Base-by-base conservation (phyloP, 2,797 vertebrate species). In the Thaleichthys pacificus region DNA sequence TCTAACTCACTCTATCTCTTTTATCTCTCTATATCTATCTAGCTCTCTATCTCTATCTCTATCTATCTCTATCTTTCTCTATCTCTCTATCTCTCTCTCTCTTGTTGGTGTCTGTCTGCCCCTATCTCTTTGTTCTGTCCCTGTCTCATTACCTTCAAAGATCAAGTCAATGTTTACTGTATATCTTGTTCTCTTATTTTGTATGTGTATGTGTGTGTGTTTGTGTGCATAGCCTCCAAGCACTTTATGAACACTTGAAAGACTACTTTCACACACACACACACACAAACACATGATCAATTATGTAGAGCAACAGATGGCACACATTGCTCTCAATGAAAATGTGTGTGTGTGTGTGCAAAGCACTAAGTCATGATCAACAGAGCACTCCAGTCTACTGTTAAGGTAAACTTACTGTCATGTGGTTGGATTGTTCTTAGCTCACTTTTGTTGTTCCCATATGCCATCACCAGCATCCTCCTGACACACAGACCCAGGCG, bases 401-500 rank as follows among this genome's bases (percentile, higher is more conserved):
- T 35, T 4, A 12, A 74, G 74, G 71, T n/a, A 22, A 14, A 22
- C 61, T 12, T 77, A 73, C 80, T 73, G 78, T 82, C 77, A 82
- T 12, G 71, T 82, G 78, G 74, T 60, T 24, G 21, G 77, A 73
- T 80, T 83, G 73, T 82, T 77, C 80, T 80, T 70, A 80, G 11
- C 47, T 74, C 3, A 0, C 42, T 77, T 75, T 75, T 61, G 72
- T 79, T 84, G 68, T 65, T 78, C 78, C 78, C 84, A 86, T 87
- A 86, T 89, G 86, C 81, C 80, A 66, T 79, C 62, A 56, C 12
- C 66, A 80, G 78, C 82, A 84, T 78, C 77, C 78, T 72, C 60
- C 30, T 68, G 58, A 28, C 80, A 61, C 77, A 72, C 71, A 73
- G 70, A 69, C 47, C 17, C 14, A 1, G 47, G 14, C 47, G 15